These are phyloP conservation scores for Netelia virgata DNA, from an alignment of 2,888 invertebrate genomes.

Conservation along the genomic window DNA sequence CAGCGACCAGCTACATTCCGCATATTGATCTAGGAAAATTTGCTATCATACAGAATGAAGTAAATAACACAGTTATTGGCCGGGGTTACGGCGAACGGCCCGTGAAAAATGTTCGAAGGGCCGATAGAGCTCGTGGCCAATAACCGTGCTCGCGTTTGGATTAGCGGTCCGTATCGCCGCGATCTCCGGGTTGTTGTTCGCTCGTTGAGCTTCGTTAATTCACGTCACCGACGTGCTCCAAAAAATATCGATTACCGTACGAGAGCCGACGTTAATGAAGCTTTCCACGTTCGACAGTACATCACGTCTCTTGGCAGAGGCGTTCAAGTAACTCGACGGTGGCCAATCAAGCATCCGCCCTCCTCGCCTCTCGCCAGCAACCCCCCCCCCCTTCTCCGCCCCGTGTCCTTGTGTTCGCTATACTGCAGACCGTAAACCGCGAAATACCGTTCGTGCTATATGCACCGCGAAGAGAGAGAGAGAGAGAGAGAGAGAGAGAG, in stretches of 20 bases:
- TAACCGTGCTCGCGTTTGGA: background rate
- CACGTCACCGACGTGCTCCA: slow-evolving; percentile 57
- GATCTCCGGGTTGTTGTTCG: slow-evolving; percentile 17
- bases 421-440: slow-evolving; percentile 4
- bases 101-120: background rate
- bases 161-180: background rate
- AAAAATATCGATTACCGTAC: slow-evolving; percentile 64
- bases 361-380: background rate
- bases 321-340: slow-evolving; percentile 48
- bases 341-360: slow-evolving; percentile 45
- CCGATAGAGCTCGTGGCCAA: background rate
- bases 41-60: slow-evolving; percentile 1
- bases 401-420: background rate
- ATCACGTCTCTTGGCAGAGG: slow-evolving; percentile 60
- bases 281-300: slow-evolving; percentile 63
- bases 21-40: slow-evolving; percentile 35
- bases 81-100: background rate
- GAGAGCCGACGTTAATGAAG: slow-evolving; percentile 63
- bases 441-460: background rate
- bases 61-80: slow-evolving; percentile 4
- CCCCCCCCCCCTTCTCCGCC: background rate
- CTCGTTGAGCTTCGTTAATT: slow-evolving; percentile 53
- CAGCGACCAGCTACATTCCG: slow-evolving; percentile 9
- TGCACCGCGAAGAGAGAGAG: slow-evolving; percentile 9
- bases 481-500: background rate